Evolutionary conservation across 1,140 invertebrate species (phyloP).

Genomic region (Ips nitidus): DNA sequence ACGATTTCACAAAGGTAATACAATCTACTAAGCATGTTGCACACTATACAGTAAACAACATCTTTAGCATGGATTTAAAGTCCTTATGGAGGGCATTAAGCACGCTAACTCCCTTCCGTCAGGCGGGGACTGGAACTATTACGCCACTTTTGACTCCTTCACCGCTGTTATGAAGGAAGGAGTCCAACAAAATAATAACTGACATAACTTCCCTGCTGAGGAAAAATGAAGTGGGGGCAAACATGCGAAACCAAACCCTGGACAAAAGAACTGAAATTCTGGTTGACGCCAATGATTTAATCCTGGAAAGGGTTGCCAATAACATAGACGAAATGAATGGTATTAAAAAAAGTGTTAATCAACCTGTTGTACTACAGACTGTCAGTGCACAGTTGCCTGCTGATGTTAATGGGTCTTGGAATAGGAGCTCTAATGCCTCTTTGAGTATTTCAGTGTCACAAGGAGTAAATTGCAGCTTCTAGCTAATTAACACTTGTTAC

Average conservation of each 20-base stretch:
- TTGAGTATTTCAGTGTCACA: conserved; percentile 34
- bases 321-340: conserved; percentile 73
- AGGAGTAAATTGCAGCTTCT: conserved; percentile 16
- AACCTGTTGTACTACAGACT: conserved; percentile 55
- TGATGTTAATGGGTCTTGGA: conserved; percentile 50
- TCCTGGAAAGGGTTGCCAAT: conserved; percentile 78
- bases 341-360: conserved; percentile 57
- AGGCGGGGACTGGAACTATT: conserved; percentile 69
- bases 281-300: conserved; percentile 74
- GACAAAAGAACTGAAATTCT: conserved; percentile 77
- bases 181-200: conserved; percentile 44
- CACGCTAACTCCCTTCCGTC: conserved; percentile 67
- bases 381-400: conserved; percentile 46
- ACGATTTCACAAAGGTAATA: conserved; percentile 15
- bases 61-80: conserved; percentile 58
- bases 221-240: conserved; percentile 61
- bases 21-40: neutral
- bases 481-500: too few species aligned
- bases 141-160: conserved; percentile 70
- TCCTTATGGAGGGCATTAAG: conserved; percentile 66
- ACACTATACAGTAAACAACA: neutral
- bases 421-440: conserved; percentile 50
- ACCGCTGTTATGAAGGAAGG: conserved; percentile 60
- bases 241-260: conserved; percentile 59
- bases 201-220: conserved; percentile 60